Base-by-base conservation (phyloP, 2,888 invertebrate species). In the Nebria salina region DNA sequence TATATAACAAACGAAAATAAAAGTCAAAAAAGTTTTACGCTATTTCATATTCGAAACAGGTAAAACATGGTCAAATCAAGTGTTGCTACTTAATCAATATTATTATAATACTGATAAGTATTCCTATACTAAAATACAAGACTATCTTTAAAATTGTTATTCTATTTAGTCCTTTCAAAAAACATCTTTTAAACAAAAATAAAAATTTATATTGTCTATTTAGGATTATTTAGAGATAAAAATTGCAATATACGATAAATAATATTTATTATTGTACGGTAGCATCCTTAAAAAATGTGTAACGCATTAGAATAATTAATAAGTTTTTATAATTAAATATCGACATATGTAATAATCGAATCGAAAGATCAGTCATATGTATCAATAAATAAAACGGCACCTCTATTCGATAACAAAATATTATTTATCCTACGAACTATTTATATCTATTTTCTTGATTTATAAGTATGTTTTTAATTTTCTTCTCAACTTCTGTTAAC, bases 391-490 rank as follows among this genome's bases (percentile, higher is more conserved):
- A 11, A 54, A 54, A 54, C 54, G 54, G 54, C 54, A 54, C 54
- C 8, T 54, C 4, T 54, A 54, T 54, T 54, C 54, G 54, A 54
- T 54, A 54, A 13, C 2, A 54, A 34, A 34, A 54, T 54, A 13
- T 54, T 54, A 54, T 2, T 43, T 76, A 76, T 70, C 43, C 15
- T 64, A 75, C 64, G 20, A 75, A 70, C 26, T 73, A 78, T 65
- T 75, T 68, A 70, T 84, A 84, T 76, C 80, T 82, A 9, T 75
- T 80, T 76, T 85, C 83, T 9, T 83, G 83, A 8, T 85, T 83
- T 26, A 82, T 72, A 43, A 85, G 74, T 25, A 85, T 84, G 72
- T 83, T 83, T 9, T 81, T 82, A 41, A 86, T 84, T 83, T 85
- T 84, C 74, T 84, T 82, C 65, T 85, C 84, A 4, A 84, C 83